phyloP scores from a whole-genome alignment of 2,797 vertebrate genomes.

The Gymnodraco acuticeps region DNA sequence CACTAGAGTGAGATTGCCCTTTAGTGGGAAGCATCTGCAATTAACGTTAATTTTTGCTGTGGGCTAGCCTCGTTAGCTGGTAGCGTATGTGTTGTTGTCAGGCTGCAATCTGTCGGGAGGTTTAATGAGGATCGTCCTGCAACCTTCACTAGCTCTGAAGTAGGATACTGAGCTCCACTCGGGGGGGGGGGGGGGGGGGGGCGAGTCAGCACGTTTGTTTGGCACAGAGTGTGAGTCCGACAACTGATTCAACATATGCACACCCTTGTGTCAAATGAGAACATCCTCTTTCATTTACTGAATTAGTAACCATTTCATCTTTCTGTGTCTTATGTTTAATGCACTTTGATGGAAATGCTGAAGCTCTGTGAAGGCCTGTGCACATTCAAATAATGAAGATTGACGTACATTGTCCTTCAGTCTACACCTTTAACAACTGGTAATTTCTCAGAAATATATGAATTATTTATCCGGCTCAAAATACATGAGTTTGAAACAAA shows the following conservation, averaged over 20 bases:
- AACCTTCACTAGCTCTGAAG: slow-evolving; percentile 36
- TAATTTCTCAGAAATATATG: neutral
- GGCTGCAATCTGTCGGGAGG: slow-evolving; percentile 80
- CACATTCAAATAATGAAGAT: neutral
- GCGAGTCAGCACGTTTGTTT: slow-evolving; percentile 52
- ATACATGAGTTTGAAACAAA: neutral
- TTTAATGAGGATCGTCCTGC: slow-evolving; percentile 80
- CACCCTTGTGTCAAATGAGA: slow-evolving; percentile 15
- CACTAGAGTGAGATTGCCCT: slow-evolving; percentile 35
- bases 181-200: slow-evolving; percentile 13
- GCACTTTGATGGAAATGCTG: neutral
- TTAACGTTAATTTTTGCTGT: slow-evolving; percentile 73
- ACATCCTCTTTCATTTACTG: neutral
- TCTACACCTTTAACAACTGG: neutral
- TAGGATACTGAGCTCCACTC: slow-evolving; percentile 34
- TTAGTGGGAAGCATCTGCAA: slow-evolving; percentile 65
- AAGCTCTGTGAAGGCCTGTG: neutral
- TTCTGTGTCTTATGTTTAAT: neutral
- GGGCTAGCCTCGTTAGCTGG: slow-evolving; percentile 81
- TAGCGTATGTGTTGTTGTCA: slow-evolving; percentile 81
- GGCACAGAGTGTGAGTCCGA: slow-evolving; percentile 7
- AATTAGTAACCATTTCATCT: slow-evolving; percentile 2
- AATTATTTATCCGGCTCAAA: neutral
- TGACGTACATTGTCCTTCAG: neutral
- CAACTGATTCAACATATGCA: slow-evolving; percentile 29